These are phyloP conservation scores for Ia io DNA, from an alignment of 2,113 vertebrate species.

Conservation along the genomic window DNA sequence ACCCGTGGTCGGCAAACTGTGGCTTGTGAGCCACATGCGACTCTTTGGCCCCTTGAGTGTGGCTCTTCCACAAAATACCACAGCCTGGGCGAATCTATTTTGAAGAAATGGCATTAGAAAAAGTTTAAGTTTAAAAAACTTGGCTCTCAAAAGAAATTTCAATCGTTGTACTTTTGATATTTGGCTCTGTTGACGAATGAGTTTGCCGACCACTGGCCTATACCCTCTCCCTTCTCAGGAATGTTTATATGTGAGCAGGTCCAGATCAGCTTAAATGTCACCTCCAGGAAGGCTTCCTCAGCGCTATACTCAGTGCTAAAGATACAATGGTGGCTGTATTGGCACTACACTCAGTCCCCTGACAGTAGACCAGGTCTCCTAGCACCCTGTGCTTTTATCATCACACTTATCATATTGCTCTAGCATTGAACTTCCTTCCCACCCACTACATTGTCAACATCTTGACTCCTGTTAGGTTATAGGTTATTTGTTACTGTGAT, in stretches of 20 bases:
- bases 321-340: background rate
- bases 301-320: background rate
- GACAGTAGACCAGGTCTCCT: background rate
- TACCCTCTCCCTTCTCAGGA: background rate
- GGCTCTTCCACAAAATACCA: too few relatives aligned
- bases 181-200: too few relatives aligned
- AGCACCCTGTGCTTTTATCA: background rate
- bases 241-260: background rate
- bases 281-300: background rate
- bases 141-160: too few relatives aligned
- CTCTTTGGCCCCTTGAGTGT: too few relatives aligned
- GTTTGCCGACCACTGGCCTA: background rate
- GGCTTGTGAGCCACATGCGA: too few relatives aligned
- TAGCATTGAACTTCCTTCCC: background rate
- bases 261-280: background rate
- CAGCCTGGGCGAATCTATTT: too few relatives aligned
- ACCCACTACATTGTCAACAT: background rate
- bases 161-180: too few relatives aligned
- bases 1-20: too few relatives aligned
- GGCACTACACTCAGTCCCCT: background rate
- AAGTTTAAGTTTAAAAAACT: too few relatives aligned
- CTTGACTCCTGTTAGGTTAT: background rate
- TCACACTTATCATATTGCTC: background rate
- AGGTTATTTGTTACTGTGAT: background rate
- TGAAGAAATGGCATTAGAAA: too few relatives aligned